Evolutionary conservation across 2,797 vertebrate genomes (phyloP), one percentile per base, ranked within the genome.

Genomic region (Tinamus major): DNA sequence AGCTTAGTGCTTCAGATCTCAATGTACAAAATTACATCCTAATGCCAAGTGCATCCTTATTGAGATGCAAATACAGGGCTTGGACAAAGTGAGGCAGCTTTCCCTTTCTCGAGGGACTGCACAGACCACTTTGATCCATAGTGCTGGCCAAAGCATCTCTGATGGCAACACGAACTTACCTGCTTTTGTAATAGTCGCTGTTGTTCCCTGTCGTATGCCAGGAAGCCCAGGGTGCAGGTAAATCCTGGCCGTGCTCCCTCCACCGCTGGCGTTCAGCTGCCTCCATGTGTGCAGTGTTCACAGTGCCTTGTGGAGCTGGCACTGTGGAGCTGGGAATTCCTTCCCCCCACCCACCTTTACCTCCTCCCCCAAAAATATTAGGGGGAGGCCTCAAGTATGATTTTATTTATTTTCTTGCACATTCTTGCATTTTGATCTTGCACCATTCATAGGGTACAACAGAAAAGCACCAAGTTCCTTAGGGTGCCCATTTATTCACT

Each of bases 291-390:
- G 0, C 5, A 59, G 6, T 33, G 37, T 59, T 65, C 27, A 29
- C 61, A 77, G 21, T 59, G 15, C 9, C 1, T 0, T 24, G 24
- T 35, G 26, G 6, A 19, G 64, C 19, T 6, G 33, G 13, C 71
- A 79, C 64, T 35, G 35, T 35, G 62, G 5, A 35, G 6, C 1
- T 27, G 9, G 4, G 7, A 9, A 63, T 31, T 26, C 23, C 6
- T 31, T 79, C 48, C 48, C 6, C 5, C 44, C 44, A 20, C 19
- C 17, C 44, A 46, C 20, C 44, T 2, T 27, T 37, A 10, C 1
- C 15, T 15, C 26, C 26, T 3, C 29, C 4, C 3, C 72, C 9
- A 24, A 16, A 9, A 79, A 58, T 1, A 0, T 4, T 0, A n/a
- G 13, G 27, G 21, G 70, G 12, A 74, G 56, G 1, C 0, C 78